phyloP scores from a whole-genome alignment of 2,113 vertebrate species.

The Chaetorhynchus papuensis region DNA sequence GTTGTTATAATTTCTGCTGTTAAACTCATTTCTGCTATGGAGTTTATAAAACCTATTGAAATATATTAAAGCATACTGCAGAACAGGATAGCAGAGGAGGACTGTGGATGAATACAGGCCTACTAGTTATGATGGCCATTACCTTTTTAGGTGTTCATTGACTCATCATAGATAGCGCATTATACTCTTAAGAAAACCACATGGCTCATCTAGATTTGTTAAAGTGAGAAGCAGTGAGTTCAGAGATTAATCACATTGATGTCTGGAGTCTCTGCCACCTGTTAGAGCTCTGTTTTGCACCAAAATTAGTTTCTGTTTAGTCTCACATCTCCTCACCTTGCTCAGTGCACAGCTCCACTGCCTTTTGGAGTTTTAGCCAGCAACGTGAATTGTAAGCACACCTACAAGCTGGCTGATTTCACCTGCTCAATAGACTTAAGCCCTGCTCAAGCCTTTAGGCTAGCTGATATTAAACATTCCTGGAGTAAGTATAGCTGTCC shows the following conservation, averaged over 20 bases:
- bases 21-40: neutral
- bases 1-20: neutral
- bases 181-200: neutral
- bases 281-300: neutral
- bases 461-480: neutral
- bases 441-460: neutral
- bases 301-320: neutral
- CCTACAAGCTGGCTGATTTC: neutral
- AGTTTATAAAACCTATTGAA: neutral
- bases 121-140: neutral
- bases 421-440: neutral
- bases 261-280: neutral
- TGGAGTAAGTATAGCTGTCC: neutral
- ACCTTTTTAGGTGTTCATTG: neutral
- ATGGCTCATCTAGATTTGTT: neutral
- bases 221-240: neutral
- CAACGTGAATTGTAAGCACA: neutral
- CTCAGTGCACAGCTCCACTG: neutral
- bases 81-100: neutral
- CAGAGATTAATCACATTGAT: neutral
- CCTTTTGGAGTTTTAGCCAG: neutral
- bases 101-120: neutral
- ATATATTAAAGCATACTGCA: neutral
- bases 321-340: neutral
- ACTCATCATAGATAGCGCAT: neutral